A percentile compares a stretch with the other conserved stretches of the same genome.
phyloP scores from a whole-genome alignment of 2,113 vertebrate genomes.

The Erpornis zantholeuca region DNA sequence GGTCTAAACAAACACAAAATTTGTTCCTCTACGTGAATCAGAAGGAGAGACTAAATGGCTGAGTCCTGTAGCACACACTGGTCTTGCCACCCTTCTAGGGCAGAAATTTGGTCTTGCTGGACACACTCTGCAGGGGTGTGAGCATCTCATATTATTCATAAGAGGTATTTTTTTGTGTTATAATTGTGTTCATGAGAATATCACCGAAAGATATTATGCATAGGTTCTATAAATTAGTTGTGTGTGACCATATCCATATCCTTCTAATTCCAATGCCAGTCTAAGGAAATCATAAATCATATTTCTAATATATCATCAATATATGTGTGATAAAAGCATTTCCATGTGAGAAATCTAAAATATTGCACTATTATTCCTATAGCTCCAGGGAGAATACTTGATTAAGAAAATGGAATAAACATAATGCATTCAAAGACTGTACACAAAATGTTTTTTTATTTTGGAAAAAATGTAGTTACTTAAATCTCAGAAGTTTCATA shows the following conservation, averaged over 20 bases:
- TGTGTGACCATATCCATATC: background rate
- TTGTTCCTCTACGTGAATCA: background rate
- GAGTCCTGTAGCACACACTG: background rate
- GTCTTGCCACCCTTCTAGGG: background rate
- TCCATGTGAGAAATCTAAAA: background rate
- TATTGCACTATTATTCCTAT: background rate
- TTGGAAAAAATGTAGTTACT: background rate
- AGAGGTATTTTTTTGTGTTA: background rate
- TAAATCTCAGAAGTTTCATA: background rate
- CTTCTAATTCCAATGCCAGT: background rate
- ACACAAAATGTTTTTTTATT: background rate
- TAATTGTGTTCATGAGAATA: background rate
- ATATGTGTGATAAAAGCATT: background rate
- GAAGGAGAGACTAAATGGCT: background rate
- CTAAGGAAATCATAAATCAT: background rate
- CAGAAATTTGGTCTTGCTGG: background rate
- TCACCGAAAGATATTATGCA: background rate
- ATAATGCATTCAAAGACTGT: background rate
- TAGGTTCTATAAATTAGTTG: background rate
- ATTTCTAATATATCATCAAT: background rate
- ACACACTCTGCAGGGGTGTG: fast-evolving
- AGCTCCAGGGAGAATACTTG: background rate
- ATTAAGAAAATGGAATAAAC: background rate
- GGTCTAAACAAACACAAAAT: background rate
- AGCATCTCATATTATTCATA: background rate